Evolutionary conservation across 2,888 invertebrate species (phyloP), one percentile per base, ranked within the genome.

Genomic region (Micropterix aruncella): DNA sequence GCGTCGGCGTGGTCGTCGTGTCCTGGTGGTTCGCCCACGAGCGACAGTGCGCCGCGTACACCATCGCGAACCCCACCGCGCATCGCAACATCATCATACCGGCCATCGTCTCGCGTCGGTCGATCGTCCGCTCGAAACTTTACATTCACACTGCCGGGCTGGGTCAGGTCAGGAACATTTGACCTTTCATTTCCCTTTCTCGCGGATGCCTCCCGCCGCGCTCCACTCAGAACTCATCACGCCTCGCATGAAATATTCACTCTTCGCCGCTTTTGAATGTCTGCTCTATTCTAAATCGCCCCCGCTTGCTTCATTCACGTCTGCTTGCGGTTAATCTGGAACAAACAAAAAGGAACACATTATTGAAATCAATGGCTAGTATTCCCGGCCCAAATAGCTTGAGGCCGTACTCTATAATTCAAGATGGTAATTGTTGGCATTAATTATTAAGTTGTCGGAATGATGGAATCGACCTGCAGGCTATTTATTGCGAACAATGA

Each of bases 21-120:
- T 70, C 70, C 52, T 71, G 71, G 51, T 67, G 70, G 52, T 70
- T 71, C 2, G 71, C 71, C 70, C 71, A 71, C 41, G 71, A 71
- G 42, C 70, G 56, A 16, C 63, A 61, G 52, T 60, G 63, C 37
- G 57, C 63, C 40, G 60, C 57, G 3, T 63, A 58, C 44, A 65
- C 53, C 42, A 63, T 58, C 9, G 44, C 38, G 38, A 46, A 44
- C 36, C 41, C 46, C 16, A 49, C 43, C 15, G 44, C 37, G 17
- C 12, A 27, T 27, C 12, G 27, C 27, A 27, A 12, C 27, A 12
- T 27, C 12, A 12, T 27, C 27, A 27, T 27, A 27, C 7, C 7
- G 40, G 47, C 43, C 48, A 48, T 48, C 18, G 16, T 12, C 40
- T 16, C 18, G 40, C 5, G 12, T 18, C 4, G 40, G 17, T 4